Conservation (phyloP, 2,797 vertebrate genomes). For the Tadarida brasiliensis region DNA sequence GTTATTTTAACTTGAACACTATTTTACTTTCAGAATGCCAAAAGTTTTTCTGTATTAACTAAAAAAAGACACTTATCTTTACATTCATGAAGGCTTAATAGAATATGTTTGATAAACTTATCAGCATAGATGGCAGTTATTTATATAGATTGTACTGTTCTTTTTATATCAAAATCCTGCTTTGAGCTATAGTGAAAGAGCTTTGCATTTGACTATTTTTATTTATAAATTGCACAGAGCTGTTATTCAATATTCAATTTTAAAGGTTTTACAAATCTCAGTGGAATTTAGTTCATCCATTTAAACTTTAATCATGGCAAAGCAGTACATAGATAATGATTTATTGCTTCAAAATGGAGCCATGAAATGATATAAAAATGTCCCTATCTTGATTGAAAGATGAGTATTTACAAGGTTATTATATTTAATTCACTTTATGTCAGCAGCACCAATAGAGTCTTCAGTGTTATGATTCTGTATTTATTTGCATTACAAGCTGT, state of each 20-base stretch:
- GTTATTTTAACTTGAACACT: background rate
- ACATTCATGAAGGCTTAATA: constrained; percentile 38
- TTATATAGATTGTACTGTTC: background rate
- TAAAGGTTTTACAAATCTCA: constrained; percentile 67
- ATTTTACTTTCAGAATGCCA: background rate
- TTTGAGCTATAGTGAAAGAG: constrained; percentile 36
- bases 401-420: constrained; percentile 70
- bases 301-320: constrained; percentile 76
- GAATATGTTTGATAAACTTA: background rate
- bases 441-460: background rate
- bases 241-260: constrained; percentile 52
- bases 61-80: background rate
- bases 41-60: constrained; percentile 24
- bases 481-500: constrained; percentile 50
- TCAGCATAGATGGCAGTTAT: background rate
- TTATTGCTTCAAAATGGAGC: constrained; percentile 71
- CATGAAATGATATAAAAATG: constrained; percentile 58
- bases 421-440: constrained; percentile 74
- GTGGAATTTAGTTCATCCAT: constrained; percentile 72
- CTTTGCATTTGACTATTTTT: constrained; percentile 50
- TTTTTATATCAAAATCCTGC: constrained; percentile 20
- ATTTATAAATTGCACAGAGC: constrained; percentile 67
- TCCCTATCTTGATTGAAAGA: constrained; percentile 55
- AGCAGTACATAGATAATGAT: constrained; percentile 52
- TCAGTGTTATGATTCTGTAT: constrained; percentile 9